Evolutionary conservation across 2,888 invertebrate genomes (phyloP).

Genomic region (Drosophila robusta): DNA sequence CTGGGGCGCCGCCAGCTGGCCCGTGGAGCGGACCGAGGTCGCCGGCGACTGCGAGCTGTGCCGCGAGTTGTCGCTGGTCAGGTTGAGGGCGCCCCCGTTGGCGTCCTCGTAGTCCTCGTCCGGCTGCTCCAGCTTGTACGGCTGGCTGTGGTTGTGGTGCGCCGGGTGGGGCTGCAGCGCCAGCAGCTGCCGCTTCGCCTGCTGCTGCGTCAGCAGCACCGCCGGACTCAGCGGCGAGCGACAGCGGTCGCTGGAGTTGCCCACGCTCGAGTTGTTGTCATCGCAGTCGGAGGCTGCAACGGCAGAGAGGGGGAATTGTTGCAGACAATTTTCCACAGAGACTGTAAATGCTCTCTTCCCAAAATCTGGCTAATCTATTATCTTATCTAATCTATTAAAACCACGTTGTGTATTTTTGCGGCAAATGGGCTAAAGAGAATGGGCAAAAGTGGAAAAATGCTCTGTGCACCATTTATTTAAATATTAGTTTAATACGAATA

Average conservation of each 20-base stretch:
- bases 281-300: slow-evolving; percentile 84
- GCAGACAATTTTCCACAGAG: too few species aligned
- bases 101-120: slow-evolving; percentile 80
- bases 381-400: too few species aligned
- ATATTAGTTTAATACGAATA: too few species aligned
- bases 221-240: slow-evolving; percentile 83
- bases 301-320: background rate
- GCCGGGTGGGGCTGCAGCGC: slow-evolving; percentile 70
- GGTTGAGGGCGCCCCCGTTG: slow-evolving; percentile 81
- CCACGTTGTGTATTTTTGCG: too few species aligned
- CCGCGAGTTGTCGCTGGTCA: slow-evolving; percentile 84
- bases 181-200: slow-evolving; percentile 69
- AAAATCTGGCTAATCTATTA: too few species aligned
- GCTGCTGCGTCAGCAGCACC: slow-evolving; percentile 62
- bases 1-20: slow-evolving; percentile 25
- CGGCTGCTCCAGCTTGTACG: slow-evolving; percentile 62
- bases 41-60: slow-evolving; percentile 82
- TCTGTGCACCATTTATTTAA: too few species aligned
- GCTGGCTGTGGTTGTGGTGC: slow-evolving; percentile 56
- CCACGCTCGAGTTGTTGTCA: slow-evolving; percentile 83
- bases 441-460: too few species aligned
- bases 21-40: slow-evolving; percentile 65
- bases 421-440: too few species aligned
- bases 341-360: too few species aligned
- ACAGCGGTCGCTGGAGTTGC: slow-evolving; percentile 84